phyloP scores from a whole-genome alignment of 2,113 vertebrate species.

The Oceanodroma tethys region DNA sequence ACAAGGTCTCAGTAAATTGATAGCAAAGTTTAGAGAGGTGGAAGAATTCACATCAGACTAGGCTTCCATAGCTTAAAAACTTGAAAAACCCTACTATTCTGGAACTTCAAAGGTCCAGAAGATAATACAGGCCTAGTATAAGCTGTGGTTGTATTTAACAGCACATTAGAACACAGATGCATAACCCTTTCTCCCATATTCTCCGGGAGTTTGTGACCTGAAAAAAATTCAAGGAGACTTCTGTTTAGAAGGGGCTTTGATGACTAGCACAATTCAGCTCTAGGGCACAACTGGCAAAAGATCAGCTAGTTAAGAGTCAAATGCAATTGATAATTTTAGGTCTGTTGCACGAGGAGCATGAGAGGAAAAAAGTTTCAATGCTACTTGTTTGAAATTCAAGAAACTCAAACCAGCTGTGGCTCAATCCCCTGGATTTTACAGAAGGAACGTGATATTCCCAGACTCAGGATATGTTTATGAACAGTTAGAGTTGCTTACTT shows the following conservation, averaged over 20 bases:
- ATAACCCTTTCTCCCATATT: background rate
- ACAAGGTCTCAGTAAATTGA: background rate
- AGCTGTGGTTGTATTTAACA: background rate
- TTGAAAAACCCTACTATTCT: background rate
- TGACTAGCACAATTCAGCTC: background rate
- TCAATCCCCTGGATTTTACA: background rate
- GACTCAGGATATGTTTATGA: background rate
- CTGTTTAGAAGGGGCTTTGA: background rate
- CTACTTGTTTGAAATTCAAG: background rate
- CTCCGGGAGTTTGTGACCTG: background rate
- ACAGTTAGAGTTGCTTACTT: constrained; percentile 76
- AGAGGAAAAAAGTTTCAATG: background rate
- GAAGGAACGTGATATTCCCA: background rate
- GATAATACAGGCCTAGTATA: background rate
- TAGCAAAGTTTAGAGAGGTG: background rate
- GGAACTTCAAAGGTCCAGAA: background rate
- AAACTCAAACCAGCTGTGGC: background rate
- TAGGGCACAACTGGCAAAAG: background rate
- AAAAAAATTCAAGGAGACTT: background rate
- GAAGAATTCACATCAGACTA: background rate
- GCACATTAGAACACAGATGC: background rate
- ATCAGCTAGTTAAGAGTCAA: background rate
- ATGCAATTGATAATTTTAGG: background rate
- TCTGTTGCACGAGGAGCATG: background rate
- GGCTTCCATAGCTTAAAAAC: background rate